Evolutionary conservation across 1,140 invertebrate genomes (phyloP).

Genomic region (Hermetia illucens): DNA sequence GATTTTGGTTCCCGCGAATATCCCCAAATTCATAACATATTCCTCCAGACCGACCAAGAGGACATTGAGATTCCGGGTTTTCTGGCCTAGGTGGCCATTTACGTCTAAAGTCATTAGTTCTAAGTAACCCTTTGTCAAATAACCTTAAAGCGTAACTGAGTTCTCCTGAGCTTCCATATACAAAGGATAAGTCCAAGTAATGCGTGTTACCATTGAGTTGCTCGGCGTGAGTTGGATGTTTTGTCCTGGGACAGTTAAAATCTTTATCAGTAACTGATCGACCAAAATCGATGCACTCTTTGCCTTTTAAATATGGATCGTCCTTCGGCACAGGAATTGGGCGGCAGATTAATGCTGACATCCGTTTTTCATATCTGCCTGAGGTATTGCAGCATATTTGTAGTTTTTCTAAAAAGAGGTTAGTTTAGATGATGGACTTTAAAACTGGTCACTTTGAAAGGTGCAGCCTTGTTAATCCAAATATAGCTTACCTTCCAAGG

Average conservation of each 20-base stretch:
- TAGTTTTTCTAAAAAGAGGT: not conserved
- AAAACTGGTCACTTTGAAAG: too few species aligned
- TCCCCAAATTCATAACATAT: conserved; percentile 64
- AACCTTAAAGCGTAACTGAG: conserved; percentile 44
- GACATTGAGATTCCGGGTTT: too few species aligned
- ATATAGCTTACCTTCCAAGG: too few species aligned
- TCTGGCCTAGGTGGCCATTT: too few species aligned
- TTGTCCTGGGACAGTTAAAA: conserved; percentile 42
- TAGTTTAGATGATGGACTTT: too few species aligned
- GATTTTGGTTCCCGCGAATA: conserved; percentile 71
- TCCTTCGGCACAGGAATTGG: conserved; percentile 66
- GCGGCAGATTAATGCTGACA: conserved; percentile 45
- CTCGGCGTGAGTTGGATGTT: conserved; percentile 45
- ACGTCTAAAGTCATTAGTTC: conserved; percentile 40
- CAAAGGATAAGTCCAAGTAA: conserved; percentile 67
- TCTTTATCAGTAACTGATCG: conserved; percentile 54
- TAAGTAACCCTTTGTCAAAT: conserved; percentile 43
- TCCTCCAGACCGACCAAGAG: too few species aligned
- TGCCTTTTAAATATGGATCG: conserved; percentile 60
- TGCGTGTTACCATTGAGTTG: conserved; percentile 68
- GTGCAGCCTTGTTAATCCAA: conserved; percentile 38
- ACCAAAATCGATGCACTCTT: conserved; percentile 75
- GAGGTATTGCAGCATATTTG: not conserved
- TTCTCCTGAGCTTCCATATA: conserved; percentile 59
- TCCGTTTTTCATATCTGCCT: conserved; percentile 16